Percentiles rank a stretch among this genome's conserved stretches.
These are phyloP conservation scores for Hylomyscus alleni DNA, from an alignment of 2,797 vertebrate species.

Conservation along the genomic window DNA sequence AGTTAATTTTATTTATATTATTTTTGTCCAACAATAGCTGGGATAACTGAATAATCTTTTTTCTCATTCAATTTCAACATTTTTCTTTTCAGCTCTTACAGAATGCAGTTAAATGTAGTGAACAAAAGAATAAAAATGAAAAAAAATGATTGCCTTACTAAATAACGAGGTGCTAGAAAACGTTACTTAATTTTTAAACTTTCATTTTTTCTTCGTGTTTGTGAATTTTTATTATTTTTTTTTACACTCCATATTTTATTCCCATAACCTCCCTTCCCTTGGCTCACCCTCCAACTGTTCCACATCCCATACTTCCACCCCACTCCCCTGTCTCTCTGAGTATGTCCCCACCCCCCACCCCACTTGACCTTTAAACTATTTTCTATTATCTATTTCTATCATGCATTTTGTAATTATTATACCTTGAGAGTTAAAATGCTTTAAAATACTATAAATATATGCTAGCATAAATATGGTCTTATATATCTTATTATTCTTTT, in stretches of 20 bases:
- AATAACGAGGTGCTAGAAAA: background rate
- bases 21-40: background rate
- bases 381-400: background rate
- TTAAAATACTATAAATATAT: background rate
- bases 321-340: no score
- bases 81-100: background rate
- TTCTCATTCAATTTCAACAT: background rate
- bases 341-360: no score
- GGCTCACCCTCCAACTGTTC: no score
- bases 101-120: background rate
- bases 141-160: background rate
- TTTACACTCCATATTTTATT: no score
- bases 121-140: background rate
- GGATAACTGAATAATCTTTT: constrained; percentile 2
- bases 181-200: background rate
- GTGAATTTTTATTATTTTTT: background rate
- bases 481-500: background rate
- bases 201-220: background rate
- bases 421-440: background rate
- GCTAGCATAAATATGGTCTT: background rate
- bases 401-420: background rate
- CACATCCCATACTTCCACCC: no score
- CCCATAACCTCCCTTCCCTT: no score
- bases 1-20: background rate
- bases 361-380: background rate